phyloP scores from a whole-genome alignment of 1,140 invertebrate species.

The Drosophila dunni region DNA sequence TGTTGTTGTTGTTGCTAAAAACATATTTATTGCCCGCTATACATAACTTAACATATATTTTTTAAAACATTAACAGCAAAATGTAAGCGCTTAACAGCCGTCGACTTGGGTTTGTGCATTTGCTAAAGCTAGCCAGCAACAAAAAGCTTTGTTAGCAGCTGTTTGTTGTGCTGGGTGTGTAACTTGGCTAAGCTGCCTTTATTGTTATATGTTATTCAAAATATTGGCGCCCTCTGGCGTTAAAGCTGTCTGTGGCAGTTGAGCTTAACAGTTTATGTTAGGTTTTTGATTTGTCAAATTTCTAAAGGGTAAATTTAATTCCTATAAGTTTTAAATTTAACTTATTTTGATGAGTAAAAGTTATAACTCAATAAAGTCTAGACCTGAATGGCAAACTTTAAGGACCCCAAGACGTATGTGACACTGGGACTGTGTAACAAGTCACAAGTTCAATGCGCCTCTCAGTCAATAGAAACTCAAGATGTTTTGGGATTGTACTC shows the following conservation, averaged over 20 bases:
- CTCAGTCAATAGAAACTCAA: constrained; percentile 20
- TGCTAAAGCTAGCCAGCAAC: constrained; percentile 3
- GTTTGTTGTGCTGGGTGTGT: background rate
- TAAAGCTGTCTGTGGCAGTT: background rate
- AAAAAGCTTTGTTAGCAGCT: constrained; percentile 16
- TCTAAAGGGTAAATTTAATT: background rate
- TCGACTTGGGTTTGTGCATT: constrained; percentile 10
- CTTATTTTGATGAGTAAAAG: background rate
- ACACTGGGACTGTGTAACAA: background rate
- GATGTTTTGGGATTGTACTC: background rate
- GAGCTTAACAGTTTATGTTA: background rate
- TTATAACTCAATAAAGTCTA: background rate
- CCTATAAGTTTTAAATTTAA: background rate
- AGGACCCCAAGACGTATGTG: constrained; percentile 3
- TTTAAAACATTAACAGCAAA: constrained; percentile 5
- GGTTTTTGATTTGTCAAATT: background rate
- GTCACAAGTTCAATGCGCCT: constrained; percentile 21
- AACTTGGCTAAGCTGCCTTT: background rate
- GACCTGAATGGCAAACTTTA: constrained; percentile 2
- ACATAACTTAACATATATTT: constrained; percentile 10
- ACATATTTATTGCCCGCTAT: constrained; percentile 4
- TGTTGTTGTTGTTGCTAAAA: constrained; percentile 21
- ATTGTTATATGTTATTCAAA: background rate
- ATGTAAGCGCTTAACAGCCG: constrained; percentile 16
- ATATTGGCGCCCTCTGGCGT: background rate